Evolutionary conservation across 1,140 invertebrate genomes (phyloP).

Genomic region (Wasmannia auropunctata): DNA sequence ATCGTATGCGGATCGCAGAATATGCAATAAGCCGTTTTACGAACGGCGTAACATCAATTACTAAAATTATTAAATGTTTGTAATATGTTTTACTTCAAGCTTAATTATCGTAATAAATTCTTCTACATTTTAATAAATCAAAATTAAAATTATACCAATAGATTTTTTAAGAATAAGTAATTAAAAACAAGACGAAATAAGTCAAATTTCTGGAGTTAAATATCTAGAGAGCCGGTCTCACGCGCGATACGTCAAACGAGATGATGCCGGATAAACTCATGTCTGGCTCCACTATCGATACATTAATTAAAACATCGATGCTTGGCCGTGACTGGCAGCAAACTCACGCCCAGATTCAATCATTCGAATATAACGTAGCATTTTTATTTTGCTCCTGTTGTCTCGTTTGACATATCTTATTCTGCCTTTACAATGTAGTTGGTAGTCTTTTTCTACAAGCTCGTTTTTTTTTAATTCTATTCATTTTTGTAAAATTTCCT

Average conservation of each 20-base stretch:
- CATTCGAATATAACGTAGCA: conserved; percentile 63
- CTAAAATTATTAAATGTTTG: background rate
- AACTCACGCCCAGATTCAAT: conserved; percentile 75
- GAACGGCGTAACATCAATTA: background rate
- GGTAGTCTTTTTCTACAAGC: conserved; percentile 11
- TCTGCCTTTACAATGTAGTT: background rate
- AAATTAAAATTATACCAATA: background rate
- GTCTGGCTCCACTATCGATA: conserved; percentile 73
- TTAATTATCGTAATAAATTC: background rate
- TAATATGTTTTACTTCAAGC: background rate
- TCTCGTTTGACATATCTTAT: conserved; percentile 18
- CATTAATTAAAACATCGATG: conserved; percentile 80
- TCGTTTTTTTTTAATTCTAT: background rate
- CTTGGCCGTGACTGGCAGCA: conserved; percentile 69
- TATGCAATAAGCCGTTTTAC: background rate
- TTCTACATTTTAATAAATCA: background rate
- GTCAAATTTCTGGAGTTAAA: background rate
- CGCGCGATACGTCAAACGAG: conserved; percentile 56
- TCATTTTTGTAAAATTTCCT: conserved; percentile 3
- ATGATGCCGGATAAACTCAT: conserved; percentile 57
- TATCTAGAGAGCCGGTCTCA: conserved; percentile 32
- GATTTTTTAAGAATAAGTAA: background rate
- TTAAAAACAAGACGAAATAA: background rate
- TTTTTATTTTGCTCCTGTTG: conserved; percentile 41
- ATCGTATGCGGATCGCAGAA: background rate